Base-by-base conservation (phyloP, 2,888 invertebrate genomes). In the Meta bourneti region DNA sequence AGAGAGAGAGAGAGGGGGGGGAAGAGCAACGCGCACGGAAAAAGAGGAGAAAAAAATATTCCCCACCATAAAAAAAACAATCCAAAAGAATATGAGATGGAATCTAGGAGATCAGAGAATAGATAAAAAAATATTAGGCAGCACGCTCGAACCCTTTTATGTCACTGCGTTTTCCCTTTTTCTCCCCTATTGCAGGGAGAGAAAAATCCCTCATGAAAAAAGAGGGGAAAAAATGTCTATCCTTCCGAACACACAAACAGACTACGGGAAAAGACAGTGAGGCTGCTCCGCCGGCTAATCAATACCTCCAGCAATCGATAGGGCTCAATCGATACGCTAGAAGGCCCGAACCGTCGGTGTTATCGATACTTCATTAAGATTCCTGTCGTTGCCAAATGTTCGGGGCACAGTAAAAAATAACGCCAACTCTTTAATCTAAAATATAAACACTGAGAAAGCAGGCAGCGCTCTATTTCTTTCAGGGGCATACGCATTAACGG, bases 311-410 rank as follows among this genome's bases (percentile, higher is more conserved):
- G 91, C 83, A 91, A 91, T 91, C 91, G 91, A 91, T 91, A 91
- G 87, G 72, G 82, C 16, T 48, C 78, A 91, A 91, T 91, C 91
- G 91, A 91, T 91, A 83, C 48, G 78, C 61, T 78, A 81, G 81
- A 81, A 74, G 61, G 71, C 86, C 86, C 77, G 81, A 86, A 90
- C 86, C 90, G 91, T 91, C 87, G 91, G 91, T 87, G 91, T 91
- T 91, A 91, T 91, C 91, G 91, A 91, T 91, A 91, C 91, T 91
- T 91, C 91, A 91, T 91, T 91, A 91, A 91, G 91, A 91, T 91
- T 91, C 91, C 87, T 91, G 91, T 91, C 91, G 91, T 79, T 87
- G 82, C 87, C 91, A 91, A 91, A 91, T 91, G 91, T 86, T 91
- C 48, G 86, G 69, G 78, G n/a, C 74, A 34, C 51, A 70, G 69